These are phyloP conservation scores for Axea sp. DNA, from an alignment of 2,888 invertebrate species.

Conservation along the genomic window DNA sequence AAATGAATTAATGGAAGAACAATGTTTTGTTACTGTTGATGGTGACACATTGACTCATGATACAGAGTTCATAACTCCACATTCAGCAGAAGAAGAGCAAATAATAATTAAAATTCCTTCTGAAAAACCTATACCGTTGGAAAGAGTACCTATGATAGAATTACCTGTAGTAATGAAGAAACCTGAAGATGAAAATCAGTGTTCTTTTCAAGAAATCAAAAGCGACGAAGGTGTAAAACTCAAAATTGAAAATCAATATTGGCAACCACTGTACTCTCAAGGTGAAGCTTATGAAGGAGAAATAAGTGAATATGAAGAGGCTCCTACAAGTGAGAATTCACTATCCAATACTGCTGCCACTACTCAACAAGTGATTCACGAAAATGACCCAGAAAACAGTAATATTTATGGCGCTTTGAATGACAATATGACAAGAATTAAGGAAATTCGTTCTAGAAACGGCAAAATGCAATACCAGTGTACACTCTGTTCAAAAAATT, in stretches of 20 bases:
- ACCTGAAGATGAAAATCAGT: constrained; percentile 39
- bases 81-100: constrained; percentile 17
- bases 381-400: constrained; percentile 54
- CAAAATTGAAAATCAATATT: constrained; percentile 53
- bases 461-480: constrained; percentile 73
- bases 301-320: constrained; percentile 56
- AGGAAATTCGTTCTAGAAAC: constrained; percentile 72
- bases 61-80: constrained; percentile 19
- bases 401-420: constrained; percentile 75
- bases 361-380: not conserved
- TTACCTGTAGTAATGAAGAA: constrained; percentile 39
- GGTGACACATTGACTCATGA: constrained; percentile 5
- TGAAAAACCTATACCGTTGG: constrained; percentile 25
- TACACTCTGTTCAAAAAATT: constrained; percentile 74
- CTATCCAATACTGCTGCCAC: not conserved
- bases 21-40: constrained; percentile 35
- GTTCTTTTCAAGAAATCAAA: constrained; percentile 44
- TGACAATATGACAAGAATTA: constrained; percentile 75
- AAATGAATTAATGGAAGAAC: constrained; percentile 37
- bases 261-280: constrained; percentile 51
- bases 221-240: constrained; percentile 41
- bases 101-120: constrained; percentile 9
- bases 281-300: constrained; percentile 52
- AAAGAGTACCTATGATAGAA: constrained; percentile 41
- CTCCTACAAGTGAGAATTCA: constrained; percentile 19